These are phyloP conservation scores for Drosophila sp. DNA, from an alignment of 1,140 invertebrate genomes.

Conservation along the genomic window DNA sequence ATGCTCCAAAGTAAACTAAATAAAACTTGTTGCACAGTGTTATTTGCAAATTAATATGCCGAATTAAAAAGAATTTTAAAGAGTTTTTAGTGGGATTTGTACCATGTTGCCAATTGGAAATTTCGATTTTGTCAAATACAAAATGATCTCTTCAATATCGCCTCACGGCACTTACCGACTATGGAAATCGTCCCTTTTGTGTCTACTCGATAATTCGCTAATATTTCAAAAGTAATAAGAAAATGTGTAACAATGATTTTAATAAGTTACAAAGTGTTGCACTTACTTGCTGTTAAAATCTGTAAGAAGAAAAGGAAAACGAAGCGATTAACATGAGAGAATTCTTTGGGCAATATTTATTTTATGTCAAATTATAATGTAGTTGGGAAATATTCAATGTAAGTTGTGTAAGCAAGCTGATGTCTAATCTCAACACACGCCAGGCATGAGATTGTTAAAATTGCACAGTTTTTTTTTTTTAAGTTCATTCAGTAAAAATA, in stretches of 20 bases:
- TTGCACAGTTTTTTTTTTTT: conserved; percentile 62
- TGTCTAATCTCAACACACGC: conserved; percentile 32
- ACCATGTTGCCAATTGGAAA: conserved; percentile 63
- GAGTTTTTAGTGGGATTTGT: conserved; percentile 36
- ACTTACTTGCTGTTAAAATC: conserved; percentile 69
- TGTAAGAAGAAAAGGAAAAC: conserved; percentile 34
- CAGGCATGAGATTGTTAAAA: neutral
- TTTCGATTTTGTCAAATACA: conserved; percentile 56
- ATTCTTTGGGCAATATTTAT: neutral
- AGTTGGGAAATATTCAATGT: conserved; percentile 14
- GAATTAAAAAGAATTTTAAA: neutral
- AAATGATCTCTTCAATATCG: conserved; percentile 58
- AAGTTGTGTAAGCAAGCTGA: neutral
- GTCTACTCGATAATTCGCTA: conserved; percentile 30
- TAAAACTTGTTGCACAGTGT: conserved; percentile 17
- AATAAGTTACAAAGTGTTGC: neutral
- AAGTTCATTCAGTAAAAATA: conserved; percentile 58
- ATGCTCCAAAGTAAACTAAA: neutral
- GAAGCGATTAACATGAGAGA: conserved; percentile 13
- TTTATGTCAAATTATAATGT: neutral
- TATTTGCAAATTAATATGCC: neutral
- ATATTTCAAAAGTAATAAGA: conserved; percentile 1
- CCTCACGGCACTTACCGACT: conserved; percentile 69
- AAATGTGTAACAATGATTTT: neutral
- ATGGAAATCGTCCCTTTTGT: conserved; percentile 59